Evolutionary conservation across 1,140 invertebrate species (phyloP).

Genomic region (Panulirus ornatus): DNA sequence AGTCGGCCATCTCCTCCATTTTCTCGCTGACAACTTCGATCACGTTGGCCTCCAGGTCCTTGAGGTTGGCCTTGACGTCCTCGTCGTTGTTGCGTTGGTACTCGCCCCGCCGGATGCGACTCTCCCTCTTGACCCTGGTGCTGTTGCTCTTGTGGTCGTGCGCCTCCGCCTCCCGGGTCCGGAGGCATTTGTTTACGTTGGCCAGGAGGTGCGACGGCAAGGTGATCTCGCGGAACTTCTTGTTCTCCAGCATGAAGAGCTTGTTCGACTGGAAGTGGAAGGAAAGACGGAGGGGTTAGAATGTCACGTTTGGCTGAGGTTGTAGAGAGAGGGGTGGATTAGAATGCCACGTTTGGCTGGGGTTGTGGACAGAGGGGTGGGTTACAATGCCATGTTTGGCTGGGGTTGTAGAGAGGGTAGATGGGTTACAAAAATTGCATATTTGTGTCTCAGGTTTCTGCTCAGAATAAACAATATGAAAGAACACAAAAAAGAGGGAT

Average conservation of each 20-base stretch:
- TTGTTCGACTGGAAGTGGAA: slow-evolving; percentile 41
- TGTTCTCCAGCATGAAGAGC: slow-evolving; percentile 42
- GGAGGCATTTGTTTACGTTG: slow-evolving; percentile 61
- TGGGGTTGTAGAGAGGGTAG: background rate
- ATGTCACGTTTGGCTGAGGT: background rate
- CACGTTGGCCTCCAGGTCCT: slow-evolving; percentile 72
- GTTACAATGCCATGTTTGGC: no score
- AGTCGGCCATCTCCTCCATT: slow-evolving; percentile 47
- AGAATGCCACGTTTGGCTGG: no score
- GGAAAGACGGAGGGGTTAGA: slow-evolving; percentile 4
- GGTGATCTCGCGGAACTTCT: slow-evolving; percentile 36
- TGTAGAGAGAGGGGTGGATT: background rate
- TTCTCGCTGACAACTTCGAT: slow-evolving; percentile 66
- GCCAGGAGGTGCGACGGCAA: slow-evolving; percentile 40
- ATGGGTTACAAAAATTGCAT: no score
- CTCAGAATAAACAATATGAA: no score
- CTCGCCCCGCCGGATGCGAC: slow-evolving; percentile 48
- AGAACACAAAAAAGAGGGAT: no score
- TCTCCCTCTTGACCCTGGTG: slow-evolving; percentile 3
- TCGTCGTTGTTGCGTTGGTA: slow-evolving; percentile 45
- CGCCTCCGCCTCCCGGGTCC: slow-evolving; percentile 44
- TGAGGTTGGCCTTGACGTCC: slow-evolving; percentile 60
- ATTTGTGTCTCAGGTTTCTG: no score
- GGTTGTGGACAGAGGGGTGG: background rate
- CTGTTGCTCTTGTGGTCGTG: slow-evolving; percentile 52